Evolutionary conservation across 1,140 invertebrate species (phyloP).

Genomic region (Neotoxoptera formosana): DNA sequence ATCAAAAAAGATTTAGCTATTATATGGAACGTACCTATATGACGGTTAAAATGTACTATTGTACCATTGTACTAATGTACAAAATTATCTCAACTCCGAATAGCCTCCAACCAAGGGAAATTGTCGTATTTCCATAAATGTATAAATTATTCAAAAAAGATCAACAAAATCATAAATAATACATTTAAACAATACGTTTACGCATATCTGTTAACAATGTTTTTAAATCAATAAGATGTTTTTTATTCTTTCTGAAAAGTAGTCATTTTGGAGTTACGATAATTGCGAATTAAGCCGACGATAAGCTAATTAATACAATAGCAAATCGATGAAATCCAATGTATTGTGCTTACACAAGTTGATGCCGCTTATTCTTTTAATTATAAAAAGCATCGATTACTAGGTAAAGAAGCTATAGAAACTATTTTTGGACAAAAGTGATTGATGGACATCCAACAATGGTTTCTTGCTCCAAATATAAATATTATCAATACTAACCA

Average conservation of each 20-base stretch:
- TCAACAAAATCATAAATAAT: too few relatives aligned
- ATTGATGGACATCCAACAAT: not conserved
- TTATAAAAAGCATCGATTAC: not conserved
- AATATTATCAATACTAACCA: not conserved
- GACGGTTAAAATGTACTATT: not conserved
- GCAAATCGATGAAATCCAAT: not conserved
- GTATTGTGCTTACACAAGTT: not conserved
- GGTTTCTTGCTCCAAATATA: not conserved
- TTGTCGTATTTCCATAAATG: too few relatives aligned
- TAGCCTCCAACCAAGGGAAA: too few relatives aligned
- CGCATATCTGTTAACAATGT: too few relatives aligned
- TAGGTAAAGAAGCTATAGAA: conserved; percentile 22
- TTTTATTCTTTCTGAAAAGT: too few relatives aligned
- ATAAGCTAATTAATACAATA: not conserved
- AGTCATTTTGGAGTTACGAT: too few relatives aligned
- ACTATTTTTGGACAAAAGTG: conserved; percentile 32
- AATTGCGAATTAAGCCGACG: too few relatives aligned
- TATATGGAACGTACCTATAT: not conserved
- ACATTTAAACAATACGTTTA: too few relatives aligned
- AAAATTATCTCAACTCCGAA: too few relatives aligned
- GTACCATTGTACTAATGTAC: too few relatives aligned
- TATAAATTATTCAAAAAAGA: too few relatives aligned
- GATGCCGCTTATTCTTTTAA: not conserved
- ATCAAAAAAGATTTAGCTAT: not conserved
- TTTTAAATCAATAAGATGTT: too few relatives aligned